Evolutionary conservation across 1,140 invertebrate species (phyloP), one percentile per base, ranked within the genome.

Genomic region (Apocrypta bakeri): DNA sequence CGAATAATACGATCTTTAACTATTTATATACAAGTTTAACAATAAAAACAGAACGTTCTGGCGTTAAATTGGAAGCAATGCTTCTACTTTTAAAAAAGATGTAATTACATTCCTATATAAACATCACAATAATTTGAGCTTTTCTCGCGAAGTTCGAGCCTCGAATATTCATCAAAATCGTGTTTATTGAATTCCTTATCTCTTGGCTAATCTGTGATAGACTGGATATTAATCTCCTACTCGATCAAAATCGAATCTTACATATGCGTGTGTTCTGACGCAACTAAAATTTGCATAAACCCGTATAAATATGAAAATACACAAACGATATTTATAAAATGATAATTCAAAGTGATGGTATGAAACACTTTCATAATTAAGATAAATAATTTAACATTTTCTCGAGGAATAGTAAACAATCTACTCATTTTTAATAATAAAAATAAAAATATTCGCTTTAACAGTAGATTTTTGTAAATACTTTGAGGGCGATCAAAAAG

Each of bases 141-240:
- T 66, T n/a, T 71, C 21, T 37, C 69, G 33, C 33, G 17, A 75
- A 56, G 61, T 61, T 75, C 7, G 1, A 75, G 21, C 48, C 74
- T 76, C 2, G 21, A 76, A 64, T 64, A 31, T 17, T 27, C 63
- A 66, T n/a, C 56, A 37, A 2, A 76, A 33, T 64, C 56, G 74
- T 64, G 21, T 37, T 71, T 37, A 37, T 21, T 1, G 31, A 24
- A 76, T 61, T 76, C 64, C 64, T 76, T 11, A 76, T 64, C 74
- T 76, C 56, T 76, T 73, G 79, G 79, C 68, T 80, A 73, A 80
- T 63, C 79, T 80, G 79, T 80, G 79, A 80, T 80, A 80, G 69
- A 80, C n/a, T 68, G 63, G 27, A 72, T 29, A 56, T 79, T 71
- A 79, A 79, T 71, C 24, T 6, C 29, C 63, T 56, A 37, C 40